phyloP scores from a whole-genome alignment of 2,888 invertebrate species.

The Drosophila mimica region DNA sequence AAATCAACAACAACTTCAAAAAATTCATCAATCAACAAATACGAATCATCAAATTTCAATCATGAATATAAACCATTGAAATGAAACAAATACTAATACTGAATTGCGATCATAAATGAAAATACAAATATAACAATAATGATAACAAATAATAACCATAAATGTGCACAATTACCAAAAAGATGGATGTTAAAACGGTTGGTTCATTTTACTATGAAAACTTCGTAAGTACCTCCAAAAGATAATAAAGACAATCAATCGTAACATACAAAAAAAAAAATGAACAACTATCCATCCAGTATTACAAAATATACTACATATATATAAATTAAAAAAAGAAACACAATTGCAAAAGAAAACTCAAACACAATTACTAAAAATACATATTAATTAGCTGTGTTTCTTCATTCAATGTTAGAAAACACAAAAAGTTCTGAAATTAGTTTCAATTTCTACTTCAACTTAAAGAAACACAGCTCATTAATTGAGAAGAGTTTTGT shows the following conservation, averaged over 20 bases:
- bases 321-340: neutral
- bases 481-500: neutral
- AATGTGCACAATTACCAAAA: conserved; percentile 85
- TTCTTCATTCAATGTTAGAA: no score
- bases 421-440: neutral
- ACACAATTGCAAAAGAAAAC: conserved; percentile 16
- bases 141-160: conserved; percentile 38
- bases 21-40: conserved; percentile 54
- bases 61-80: conserved; percentile 46
- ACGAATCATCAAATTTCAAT: conserved; percentile 43
- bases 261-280: conserved; percentile 38
- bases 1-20: conserved; percentile 41
- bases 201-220: conserved; percentile 98
- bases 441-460: neutral
- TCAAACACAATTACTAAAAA: conserved; percentile 10
- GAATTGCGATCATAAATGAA: conserved; percentile 46
- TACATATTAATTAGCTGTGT: conserved; percentile 8
- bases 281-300: conserved; percentile 52
- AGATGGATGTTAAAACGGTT: conserved; percentile 98
- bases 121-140: conserved; percentile 32
- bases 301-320: conserved; percentile 32
- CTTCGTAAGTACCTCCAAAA: conserved; percentile 92
- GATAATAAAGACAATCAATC: conserved; percentile 30
- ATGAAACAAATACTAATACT: conserved; percentile 53
- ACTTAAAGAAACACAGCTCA: conserved; percentile 20